phyloP scores from a whole-genome alignment of 2,113 vertebrate species.

The Syngnathus typhle region DNA sequence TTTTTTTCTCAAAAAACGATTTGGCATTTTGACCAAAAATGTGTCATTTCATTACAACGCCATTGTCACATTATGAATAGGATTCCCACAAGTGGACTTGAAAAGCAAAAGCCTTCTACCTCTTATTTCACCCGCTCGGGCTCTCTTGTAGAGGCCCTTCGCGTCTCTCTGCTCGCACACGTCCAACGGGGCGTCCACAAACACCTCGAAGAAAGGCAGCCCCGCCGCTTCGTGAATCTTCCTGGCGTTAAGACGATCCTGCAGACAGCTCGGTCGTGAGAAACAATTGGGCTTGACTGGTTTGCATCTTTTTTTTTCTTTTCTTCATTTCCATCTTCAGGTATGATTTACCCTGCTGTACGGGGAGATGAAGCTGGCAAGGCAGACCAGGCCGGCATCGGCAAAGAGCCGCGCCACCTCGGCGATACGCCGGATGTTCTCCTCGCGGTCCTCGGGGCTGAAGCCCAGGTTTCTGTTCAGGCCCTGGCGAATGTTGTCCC shows the following conservation, averaged over 20 bases:
- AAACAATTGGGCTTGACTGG: neutral
- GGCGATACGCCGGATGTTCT: constrained; percentile 94
- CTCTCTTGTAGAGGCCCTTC: constrained; percentile 96
- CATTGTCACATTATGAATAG: neutral
- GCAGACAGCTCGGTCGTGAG: neutral
- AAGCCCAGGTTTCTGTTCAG: constrained; percentile 97
- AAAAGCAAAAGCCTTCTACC: constrained; percentile 61
- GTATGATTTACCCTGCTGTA: constrained; percentile 81
- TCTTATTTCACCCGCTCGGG: constrained; percentile 95
- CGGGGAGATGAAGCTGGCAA: constrained; percentile 95
- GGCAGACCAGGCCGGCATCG: constrained; percentile 93
- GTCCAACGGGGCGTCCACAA: constrained; percentile 92
- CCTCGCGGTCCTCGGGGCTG: constrained; percentile 91
- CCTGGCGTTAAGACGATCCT: constrained; percentile 95
- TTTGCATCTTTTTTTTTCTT: too few species aligned
- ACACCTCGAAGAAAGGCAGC: constrained; percentile 95
- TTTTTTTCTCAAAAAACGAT: neutral
- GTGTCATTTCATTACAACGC: neutral
- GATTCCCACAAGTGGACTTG: neutral
- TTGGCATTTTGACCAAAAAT: neutral
- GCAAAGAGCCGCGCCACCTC: constrained; percentile 96
- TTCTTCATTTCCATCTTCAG: neutral
- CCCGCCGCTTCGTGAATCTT: constrained; percentile 89
- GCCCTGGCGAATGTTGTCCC: constrained; percentile 96
- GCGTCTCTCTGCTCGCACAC: constrained; percentile 96